Conservation (phyloP, 2,113 vertebrate genomes). For the Toxotes chatareus region DNA sequence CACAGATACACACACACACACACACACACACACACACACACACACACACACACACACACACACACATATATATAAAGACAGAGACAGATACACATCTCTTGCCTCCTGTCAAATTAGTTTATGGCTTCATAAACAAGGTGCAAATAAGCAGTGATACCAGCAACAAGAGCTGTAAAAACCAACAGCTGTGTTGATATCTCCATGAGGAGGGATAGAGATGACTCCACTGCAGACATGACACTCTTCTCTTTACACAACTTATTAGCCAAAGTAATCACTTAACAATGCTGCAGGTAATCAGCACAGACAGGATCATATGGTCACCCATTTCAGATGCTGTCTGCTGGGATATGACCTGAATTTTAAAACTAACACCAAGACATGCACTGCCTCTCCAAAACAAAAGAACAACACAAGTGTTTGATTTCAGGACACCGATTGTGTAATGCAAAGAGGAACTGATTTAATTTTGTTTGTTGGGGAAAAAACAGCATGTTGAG, state of each 20-base stretch:
- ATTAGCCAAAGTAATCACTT: slow-evolving; percentile 69
- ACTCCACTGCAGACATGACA: slow-evolving; percentile 48
- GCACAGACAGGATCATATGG: slow-evolving; percentile 71
- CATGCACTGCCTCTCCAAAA: not conserved
- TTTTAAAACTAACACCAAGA: slow-evolving; percentile 45
- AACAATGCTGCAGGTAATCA: slow-evolving; percentile 68
- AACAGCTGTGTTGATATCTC: slow-evolving; percentile 57
- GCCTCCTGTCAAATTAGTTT: slow-evolving; percentile 49
- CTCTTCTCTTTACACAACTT: slow-evolving; percentile 61
- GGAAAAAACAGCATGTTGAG: slow-evolving; percentile 21
- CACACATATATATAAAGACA: slow-evolving; percentile 13
- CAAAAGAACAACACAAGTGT: not conserved
- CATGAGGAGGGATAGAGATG: slow-evolving; percentile 41
- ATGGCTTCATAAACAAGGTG: slow-evolving; percentile 55
- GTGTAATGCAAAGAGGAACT: slow-evolving; percentile 37
- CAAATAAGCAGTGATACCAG: slow-evolving; percentile 56
- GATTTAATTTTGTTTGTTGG: slow-evolving; percentile 56
- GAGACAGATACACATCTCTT: slow-evolving; percentile 25
- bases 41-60: not conserved
- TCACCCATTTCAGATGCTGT: slow-evolving; percentile 57
- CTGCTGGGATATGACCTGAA: slow-evolving; percentile 56
- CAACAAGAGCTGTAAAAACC: slow-evolving; percentile 46
- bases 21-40: not conserved
- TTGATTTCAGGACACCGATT: slow-evolving; percentile 26
- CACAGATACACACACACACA: not conserved